These are phyloP conservation scores for Dendrocincla fuliginosa DNA, from an alignment of 2,797 vertebrate species.

Conservation along the genomic window DNA sequence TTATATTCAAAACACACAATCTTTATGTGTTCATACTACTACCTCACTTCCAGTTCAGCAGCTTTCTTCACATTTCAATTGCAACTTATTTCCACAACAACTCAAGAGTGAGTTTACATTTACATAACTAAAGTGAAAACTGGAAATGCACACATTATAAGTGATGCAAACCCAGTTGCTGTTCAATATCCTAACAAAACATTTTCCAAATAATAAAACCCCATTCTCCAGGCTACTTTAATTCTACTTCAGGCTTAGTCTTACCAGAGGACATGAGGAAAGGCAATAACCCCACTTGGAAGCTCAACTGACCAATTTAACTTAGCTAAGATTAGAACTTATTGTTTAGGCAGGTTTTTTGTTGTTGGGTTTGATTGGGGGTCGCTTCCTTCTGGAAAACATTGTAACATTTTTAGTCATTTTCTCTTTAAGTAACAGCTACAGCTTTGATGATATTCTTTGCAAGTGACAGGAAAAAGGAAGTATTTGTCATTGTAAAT, in stretches of 20 bases:
- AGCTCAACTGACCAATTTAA: neutral
- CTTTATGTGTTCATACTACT: neutral
- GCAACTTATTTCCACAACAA: slow-evolving; percentile 17
- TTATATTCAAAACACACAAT: neutral
- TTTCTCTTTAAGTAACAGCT: slow-evolving; percentile 23
- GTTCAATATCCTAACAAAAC: neutral
- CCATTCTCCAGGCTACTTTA: neutral
- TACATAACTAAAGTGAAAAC: slow-evolving; percentile 13
- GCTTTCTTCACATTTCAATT: neutral
- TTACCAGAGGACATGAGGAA: neutral
- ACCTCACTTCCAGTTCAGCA: slow-evolving; percentile 20
- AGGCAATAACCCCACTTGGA: neutral
- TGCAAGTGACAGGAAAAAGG: slow-evolving; percentile 29
- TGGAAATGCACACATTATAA: neutral
- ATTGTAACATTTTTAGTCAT: neutral
- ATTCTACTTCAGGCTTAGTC: neutral
- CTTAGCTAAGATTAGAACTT: neutral
- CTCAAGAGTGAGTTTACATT: neutral
- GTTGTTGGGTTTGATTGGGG: neutral
- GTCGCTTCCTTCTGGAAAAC: neutral
- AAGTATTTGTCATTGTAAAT: slow-evolving; percentile 39
- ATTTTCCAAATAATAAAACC: neutral
- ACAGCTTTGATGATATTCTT: neutral
- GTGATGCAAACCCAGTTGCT: neutral
- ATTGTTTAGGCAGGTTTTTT: neutral